Evolutionary conservation across 2,113 vertebrate genomes (phyloP).

Genomic region (Heterocephalus glaber): DNA sequence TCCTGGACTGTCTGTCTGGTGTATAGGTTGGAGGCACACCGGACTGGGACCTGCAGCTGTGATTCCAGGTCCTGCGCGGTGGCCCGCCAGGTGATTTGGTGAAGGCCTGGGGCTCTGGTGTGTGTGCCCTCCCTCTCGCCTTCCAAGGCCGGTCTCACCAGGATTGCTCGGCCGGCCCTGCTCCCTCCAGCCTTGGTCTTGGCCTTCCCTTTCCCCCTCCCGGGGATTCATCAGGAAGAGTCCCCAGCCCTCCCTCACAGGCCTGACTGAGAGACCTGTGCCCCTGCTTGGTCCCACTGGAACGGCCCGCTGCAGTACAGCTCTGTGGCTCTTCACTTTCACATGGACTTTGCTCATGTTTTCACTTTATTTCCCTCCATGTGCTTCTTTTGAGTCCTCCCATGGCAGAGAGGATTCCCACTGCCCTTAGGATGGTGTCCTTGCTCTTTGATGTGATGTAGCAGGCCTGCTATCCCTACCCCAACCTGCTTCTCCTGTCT

Average conservation of each 20-base stretch:
- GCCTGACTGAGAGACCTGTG: fast-evolving
- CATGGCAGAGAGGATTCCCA: background rate
- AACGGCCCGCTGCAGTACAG: fast-evolving
- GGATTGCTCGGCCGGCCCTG: background rate
- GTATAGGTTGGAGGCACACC: fast-evolving
- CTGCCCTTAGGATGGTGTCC: no score
- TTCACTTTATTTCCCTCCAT: background rate
- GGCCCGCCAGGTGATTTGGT: no score
- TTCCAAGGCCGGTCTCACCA: fast-evolving
- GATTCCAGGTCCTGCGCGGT: fast-evolving
- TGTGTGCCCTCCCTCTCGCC: fast-evolving
- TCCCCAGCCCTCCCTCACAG: fast-evolving
- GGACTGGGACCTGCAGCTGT: fast-evolving
- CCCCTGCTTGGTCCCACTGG: fast-evolving
- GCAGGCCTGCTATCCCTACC: background rate
- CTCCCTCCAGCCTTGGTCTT: fast-evolving
- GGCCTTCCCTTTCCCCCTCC: background rate
- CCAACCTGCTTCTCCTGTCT: background rate
- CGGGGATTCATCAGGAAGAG: background rate
- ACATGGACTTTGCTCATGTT: fast-evolving
- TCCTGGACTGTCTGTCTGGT: fast-evolving
- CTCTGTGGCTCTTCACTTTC: fast-evolving
- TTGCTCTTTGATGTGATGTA: fast-evolving
- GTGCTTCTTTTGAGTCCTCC: background rate
- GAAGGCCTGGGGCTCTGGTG: background rate